Evolutionary conservation across 2,113 vertebrate genomes (phyloP), one percentile per base, ranked within the genome.

Genomic region (Coturnix japonica): DNA sequence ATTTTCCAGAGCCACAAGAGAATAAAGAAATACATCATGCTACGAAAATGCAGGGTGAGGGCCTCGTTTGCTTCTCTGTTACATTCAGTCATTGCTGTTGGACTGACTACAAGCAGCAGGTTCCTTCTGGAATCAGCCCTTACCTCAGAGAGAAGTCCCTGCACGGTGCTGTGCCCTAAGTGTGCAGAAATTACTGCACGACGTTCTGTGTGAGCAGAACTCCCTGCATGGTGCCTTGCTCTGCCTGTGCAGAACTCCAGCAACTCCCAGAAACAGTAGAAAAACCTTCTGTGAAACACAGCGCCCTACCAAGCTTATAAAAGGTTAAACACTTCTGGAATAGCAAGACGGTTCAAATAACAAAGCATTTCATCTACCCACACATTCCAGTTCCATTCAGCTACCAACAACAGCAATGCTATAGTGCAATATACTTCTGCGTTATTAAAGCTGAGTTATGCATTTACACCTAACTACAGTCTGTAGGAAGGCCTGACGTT

Each of bases 241-340:
- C 60, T 59, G 41, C 2, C 3, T 30, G 80, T 20, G 59, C 90
- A 77, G 46, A 91, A 92, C 73, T 95, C 87, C 66, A 85, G 56
- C 92, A 95, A 91, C 31, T 95, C 77, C 79, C 41, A 91, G 87
- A 93, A 91, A 84, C 73, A 49, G 82, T 44, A 86, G 72, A 84
- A 97, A 96, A 90, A 71, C 88, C 59, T 56, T 78, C 93, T 56
- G 63, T 70, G 77, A 83, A 95, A 80, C 95, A 94, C 66, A 93
- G 85, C 19, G 15, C 79, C 54, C 33, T 75, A 80, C 56, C 80
- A 74, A 90, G 93, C 94, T 93, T 74, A 26, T 13, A 5, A 96
- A 95, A 94, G 79, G 81, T 95, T 96, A 95, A 96, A 95, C 51
- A 25, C 78, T 82, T 75, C 79, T 87, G 89, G 92, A 96, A 97